These are phyloP conservation scores for Crotalus tigris DNA, from an alignment of 2,113 vertebrate species.

Conservation along the genomic window DNA sequence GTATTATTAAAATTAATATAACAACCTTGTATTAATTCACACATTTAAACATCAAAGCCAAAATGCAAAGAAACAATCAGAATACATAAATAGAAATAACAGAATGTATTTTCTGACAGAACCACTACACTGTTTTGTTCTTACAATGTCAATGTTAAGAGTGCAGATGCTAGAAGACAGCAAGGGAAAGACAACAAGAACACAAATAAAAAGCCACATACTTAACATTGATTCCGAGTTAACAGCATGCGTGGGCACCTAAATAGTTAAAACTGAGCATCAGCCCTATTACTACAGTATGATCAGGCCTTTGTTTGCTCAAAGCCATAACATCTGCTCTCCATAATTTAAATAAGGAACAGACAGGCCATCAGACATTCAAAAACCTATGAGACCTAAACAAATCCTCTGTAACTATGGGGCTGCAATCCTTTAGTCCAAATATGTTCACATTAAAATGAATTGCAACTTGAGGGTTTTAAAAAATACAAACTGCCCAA, in stretches of 20 bases:
- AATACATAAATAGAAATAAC: not conserved
- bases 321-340: constrained; percentile 50
- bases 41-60: not conserved
- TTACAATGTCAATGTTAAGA: not conserved
- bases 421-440: not conserved
- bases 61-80: not conserved
- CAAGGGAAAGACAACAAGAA: not conserved
- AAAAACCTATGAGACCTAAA: constrained; percentile 29
- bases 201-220: not conserved
- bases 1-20: not conserved
- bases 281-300: constrained; percentile 25
- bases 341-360: constrained; percentile 49
- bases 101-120: not conserved
- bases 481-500: not conserved
- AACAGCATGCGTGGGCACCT: constrained; percentile 20
- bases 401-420: constrained; percentile 15
- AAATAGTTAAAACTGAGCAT: constrained; percentile 42
- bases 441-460: not conserved
- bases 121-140: not conserved
- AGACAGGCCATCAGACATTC: constrained; percentile 47
- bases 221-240: constrained; percentile 31
- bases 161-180: not conserved
- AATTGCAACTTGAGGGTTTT: not conserved
- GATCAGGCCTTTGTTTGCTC: constrained; percentile 46
- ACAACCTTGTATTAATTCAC: not conserved